Base-by-base conservation (phyloP, 2,113 vertebrate genomes). In the Aythya baeri region DNA sequence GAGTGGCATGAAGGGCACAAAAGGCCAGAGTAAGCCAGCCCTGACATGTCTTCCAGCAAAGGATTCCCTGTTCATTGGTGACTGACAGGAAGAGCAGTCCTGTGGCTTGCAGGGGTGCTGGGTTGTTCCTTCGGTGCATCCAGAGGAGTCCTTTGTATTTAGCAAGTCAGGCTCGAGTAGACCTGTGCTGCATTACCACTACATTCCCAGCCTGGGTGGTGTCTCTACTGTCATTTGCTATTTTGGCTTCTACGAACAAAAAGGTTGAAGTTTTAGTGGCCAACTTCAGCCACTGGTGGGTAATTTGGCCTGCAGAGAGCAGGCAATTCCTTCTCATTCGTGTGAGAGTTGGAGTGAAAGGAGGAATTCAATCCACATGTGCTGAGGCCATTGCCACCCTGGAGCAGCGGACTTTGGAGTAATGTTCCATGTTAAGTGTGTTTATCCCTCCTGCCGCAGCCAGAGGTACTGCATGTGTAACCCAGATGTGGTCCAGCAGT, bases 381-480 rank as follows among this genome's bases (percentile, higher is more conserved):
- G 61, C 46, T 26, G 36, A 68, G 81, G 34, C 9, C 26, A 25
- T 65, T 84, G 73, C 44, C 58, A 52, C 9, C 49, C 49, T 83
- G 70, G 86, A 77, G 74, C 73, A 86, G 66, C 79, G 68, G 59
- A 65, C 61, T 91, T 25, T 49, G 46, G 20, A 11, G 46, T 27
- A 20, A 1, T 61, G n/a, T 74, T 73, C 86, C 54, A 0, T 80
- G 77, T 32, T 91, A 86, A 97, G 62, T 84, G 66, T 94, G 81
- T 95, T 61, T 84, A 93, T 96, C 89, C 95, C 59, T 93, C 81
- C 81, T 84, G 11, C 91, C 63, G 41, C 98, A 99, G 99, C 98
- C 99, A 99, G 97, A 98, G 99, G 89, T 99, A 99, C 97, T 99
- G 99, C 95, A 99, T 99, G 99, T 99, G 99, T 92, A 99, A 99